Percentiles rank a stretch among this genome's conserved stretches.
Evolutionary conservation across 2,113 vertebrate species (phyloP).

Genomic region (Neotragus pygmaeus): DNA sequence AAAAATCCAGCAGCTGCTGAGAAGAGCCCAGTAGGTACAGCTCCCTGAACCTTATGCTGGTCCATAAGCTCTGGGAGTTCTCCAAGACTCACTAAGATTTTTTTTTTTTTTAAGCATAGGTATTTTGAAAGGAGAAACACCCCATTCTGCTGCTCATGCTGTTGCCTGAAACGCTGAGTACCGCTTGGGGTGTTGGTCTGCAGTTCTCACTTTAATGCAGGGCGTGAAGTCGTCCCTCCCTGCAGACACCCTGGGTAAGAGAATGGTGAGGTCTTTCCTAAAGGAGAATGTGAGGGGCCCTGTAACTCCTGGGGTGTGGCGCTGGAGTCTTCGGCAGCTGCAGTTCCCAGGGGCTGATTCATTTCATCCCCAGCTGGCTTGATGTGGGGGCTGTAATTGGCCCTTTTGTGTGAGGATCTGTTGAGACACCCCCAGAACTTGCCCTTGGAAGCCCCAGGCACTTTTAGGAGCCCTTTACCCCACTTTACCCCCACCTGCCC

Average conservation of each 20-base stretch:
- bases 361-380: conserved; percentile 4
- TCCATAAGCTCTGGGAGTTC: neutral
- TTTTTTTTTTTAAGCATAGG: neutral
- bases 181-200: neutral
- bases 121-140: neutral
- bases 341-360: conserved; percentile 20
- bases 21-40: neutral
- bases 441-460: neutral
- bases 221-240: neutral
- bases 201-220: neutral
- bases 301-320: neutral
- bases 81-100: neutral
- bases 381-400: conserved; percentile 37
- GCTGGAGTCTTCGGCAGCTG: neutral
- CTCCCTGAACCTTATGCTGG: neutral
- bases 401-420: conserved; percentile 41
- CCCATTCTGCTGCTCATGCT: neutral
- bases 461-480: neutral
- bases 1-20: conserved; percentile 44
- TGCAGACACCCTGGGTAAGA: neutral
- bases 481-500: neutral
- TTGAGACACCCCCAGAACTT: conserved; percentile 53
- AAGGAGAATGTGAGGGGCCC: neutral
- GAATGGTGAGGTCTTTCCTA: neutral
- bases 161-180: neutral